phyloP scores from a whole-genome alignment of 2,888 invertebrate species.

The Drosophila tanythrix region DNA sequence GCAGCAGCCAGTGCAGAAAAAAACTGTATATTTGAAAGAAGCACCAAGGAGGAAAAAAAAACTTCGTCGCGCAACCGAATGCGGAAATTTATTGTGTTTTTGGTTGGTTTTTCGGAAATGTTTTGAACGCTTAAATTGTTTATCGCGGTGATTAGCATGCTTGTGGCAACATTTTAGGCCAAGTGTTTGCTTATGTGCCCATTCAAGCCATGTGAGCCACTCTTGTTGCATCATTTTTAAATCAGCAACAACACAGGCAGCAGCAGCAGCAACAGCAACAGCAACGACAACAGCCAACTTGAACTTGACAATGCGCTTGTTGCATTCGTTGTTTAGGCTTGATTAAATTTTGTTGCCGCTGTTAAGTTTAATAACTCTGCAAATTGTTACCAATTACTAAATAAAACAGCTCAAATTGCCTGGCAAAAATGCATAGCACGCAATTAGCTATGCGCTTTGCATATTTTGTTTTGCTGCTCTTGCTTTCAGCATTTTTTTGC shows the following conservation, averaged over 20 bases:
- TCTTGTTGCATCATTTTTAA: slow-evolving; percentile 63
- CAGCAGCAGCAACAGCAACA: not conserved
- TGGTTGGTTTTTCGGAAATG: slow-evolving; percentile 68
- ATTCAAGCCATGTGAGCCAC: slow-evolving; percentile 33
- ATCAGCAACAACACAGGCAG: slow-evolving; percentile 13
- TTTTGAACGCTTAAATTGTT: slow-evolving; percentile 75
- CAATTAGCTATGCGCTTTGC: slow-evolving; percentile 50
- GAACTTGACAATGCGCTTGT: slow-evolving; percentile 69
- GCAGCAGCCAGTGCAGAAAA: slow-evolving; percentile 48
- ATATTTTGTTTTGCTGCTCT: slow-evolving; percentile 16
- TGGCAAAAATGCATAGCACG: slow-evolving; percentile 65
- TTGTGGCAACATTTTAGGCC: slow-evolving; percentile 60
- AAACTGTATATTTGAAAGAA: slow-evolving; percentile 26
- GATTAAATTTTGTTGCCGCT: slow-evolving; percentile 58
- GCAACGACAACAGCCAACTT: slow-evolving; percentile 53
- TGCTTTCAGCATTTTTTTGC: slow-evolving; percentile 1
- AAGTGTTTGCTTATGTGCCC: slow-evolving; percentile 44
- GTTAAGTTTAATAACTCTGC: slow-evolving; percentile 71
- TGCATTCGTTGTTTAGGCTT: slow-evolving; percentile 42
- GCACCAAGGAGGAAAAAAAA: slow-evolving; percentile 15
- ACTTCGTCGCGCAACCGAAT: slow-evolving; percentile 60
- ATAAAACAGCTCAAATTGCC: slow-evolving; percentile 48
- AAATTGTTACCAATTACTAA: slow-evolving; percentile 70
- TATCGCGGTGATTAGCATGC: slow-evolving; percentile 76
- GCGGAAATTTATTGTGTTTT: slow-evolving; percentile 78